Percentiles rank a stretch among this genome's conserved stretches.
These are phyloP conservation scores for Corella eumyota DNA, from an alignment of 23 tunicate genomes.

Conservation along the genomic window DNA sequence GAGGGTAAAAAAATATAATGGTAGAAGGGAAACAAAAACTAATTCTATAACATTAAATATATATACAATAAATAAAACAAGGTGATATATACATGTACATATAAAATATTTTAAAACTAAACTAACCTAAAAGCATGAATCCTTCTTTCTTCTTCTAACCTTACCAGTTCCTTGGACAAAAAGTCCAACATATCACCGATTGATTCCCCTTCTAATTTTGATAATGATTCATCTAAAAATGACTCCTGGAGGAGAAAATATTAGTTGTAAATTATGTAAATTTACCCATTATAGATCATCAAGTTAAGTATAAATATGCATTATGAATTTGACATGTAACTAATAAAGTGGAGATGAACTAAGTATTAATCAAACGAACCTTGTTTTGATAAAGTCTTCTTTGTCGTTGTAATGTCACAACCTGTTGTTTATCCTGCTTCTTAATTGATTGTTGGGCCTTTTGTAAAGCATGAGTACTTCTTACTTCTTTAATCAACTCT, in stretches of 20 bases:
- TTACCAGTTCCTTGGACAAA: constrained; percentile 78
- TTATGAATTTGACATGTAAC: too few relatives aligned
- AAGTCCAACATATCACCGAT: constrained; percentile 89
- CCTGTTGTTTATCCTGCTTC: constrained; percentile 67
- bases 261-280: neutral
- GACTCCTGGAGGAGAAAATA: constrained; percentile 34
- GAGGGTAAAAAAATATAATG: neutral
- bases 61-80: too few relatives aligned
- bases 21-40: neutral
- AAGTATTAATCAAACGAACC: too few relatives aligned
- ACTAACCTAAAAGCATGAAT: constrained; percentile 87
- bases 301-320: too few relatives aligned
- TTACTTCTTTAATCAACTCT: constrained; percentile 78
- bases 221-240: constrained; percentile 61
- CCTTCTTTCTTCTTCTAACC: constrained; percentile 89
- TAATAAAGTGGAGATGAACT: too few relatives aligned
- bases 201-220: constrained; percentile 80
- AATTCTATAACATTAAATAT: neutral
- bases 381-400: constrained; percentile 66
- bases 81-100: too few relatives aligned
- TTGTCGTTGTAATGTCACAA: constrained; percentile 72
- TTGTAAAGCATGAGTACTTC: constrained; percentile 92
- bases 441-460: constrained; percentile 69
- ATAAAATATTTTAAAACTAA: neutral
- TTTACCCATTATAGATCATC: too few relatives aligned